A percentile compares a stretch with the other conserved stretches of the same genome.
Conservation (phyloP, 2,888 invertebrate genomes). For the Neoitamus cyanurus region DNA sequence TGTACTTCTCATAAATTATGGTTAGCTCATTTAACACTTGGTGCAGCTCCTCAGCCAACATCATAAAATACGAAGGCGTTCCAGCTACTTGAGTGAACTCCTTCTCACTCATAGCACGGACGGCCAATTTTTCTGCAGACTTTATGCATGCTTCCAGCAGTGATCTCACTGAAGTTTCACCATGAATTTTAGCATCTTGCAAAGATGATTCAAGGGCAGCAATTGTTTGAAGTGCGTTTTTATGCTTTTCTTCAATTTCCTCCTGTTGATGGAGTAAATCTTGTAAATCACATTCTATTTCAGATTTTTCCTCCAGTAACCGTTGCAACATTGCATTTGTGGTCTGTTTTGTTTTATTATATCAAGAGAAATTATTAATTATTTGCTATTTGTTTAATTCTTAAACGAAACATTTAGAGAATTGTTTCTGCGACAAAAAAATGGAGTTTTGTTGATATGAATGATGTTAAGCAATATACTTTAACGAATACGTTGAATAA, state of each 20-base stretch:
- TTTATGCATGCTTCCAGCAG: slow-evolving; percentile 56
- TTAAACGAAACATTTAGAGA: background rate
- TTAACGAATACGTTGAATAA: no score
- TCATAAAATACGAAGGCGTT: slow-evolving; percentile 57
- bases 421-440: background rate
- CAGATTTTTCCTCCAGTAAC: slow-evolving; percentile 63
- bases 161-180: slow-evolving; percentile 58
- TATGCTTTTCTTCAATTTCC: slow-evolving; percentile 71
- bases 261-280: slow-evolving; percentile 76
- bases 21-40: slow-evolving; percentile 55
- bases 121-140: slow-evolving; percentile 56
- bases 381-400: background rate
- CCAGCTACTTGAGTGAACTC: slow-evolving; percentile 56
- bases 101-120: slow-evolving; percentile 55
- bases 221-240: slow-evolving; percentile 55
- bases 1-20: slow-evolving; percentile 56
- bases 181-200: slow-evolving; percentile 58
- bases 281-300: slow-evolving; percentile 74
- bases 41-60: slow-evolving; percentile 57
- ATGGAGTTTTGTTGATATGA: background rate
- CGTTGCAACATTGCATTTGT: slow-evolving; percentile 74
- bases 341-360: slow-evolving; percentile 65
- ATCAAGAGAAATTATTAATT: background rate
- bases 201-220: slow-evolving; percentile 58
- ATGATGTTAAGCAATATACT: no score